phyloP scores from a whole-genome alignment of 2,888 invertebrate species.

The Eupithecia exiguata region DNA sequence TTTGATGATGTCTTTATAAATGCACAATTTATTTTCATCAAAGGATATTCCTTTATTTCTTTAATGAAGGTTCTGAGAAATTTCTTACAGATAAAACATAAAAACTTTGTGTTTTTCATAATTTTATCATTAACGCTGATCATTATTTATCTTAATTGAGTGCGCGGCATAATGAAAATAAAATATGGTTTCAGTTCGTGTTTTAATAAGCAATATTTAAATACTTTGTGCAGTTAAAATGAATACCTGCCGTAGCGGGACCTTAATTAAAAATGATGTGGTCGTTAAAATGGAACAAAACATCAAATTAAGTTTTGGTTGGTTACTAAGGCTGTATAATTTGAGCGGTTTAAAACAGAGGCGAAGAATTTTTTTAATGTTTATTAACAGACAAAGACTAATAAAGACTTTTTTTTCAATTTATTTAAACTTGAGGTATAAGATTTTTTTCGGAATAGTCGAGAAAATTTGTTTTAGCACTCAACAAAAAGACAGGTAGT shows the following conservation, averaged over 20 bases:
- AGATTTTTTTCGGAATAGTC: not conserved
- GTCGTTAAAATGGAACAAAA: constrained; percentile 15
- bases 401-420: not conserved
- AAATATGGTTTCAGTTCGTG: constrained; percentile 25
- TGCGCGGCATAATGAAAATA: constrained; percentile 22
- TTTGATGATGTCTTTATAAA: not conserved
- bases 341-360: not conserved
- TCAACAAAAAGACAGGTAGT: too few species aligned
- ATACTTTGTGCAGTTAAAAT: constrained; percentile 17
- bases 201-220: constrained; percentile 24
- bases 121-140: constrained; percentile 25
- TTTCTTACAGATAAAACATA: not conserved
- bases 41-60: not conserved
- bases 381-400: not conserved
- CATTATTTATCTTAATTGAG: constrained; percentile 28
- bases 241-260: constrained; percentile 11
- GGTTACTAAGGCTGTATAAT: not conserved
- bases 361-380: constrained; percentile 8
- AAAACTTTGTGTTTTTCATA: constrained; percentile 18
- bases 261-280: constrained; percentile 16
- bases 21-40: not conserved
- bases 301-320: constrained; percentile 14
- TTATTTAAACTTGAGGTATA: not conserved
- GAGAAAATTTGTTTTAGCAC: not conserved
- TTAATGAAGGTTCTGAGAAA: not conserved